Base-by-base conservation (phyloP, 2,888 invertebrate species). In the Cheilosia impressa region DNA sequence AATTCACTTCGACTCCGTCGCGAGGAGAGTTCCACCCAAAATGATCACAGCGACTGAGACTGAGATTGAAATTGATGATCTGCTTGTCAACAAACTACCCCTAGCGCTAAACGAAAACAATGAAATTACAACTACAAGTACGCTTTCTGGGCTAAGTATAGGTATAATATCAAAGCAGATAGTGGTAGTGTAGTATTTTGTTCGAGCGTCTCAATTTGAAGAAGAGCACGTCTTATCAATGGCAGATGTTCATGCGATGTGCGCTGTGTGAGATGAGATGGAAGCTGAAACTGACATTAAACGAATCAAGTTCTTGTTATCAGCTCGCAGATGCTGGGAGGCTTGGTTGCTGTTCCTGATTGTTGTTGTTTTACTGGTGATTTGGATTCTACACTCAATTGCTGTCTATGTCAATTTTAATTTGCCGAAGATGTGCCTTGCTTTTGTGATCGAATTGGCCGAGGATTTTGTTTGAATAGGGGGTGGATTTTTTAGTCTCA, bases 361-460 rank as follows among this genome's bases (percentile, higher is more conserved):
- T 34, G 55, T 50, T 38, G 22, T 31, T 57, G 41, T 38, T 27
- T 27, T 27, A 27, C 27, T 27, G 6, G 27, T 27, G 27, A 27
- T 9, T 63, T 31, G 24, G 60, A 31, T 77, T 68, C 43, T 50
- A 53, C 19, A 43, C 38, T 63, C 17, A 58, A 55, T 77, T 60
- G 45, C 19, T 69, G 65, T 71, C 71, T 58, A 52, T 78, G 63
- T 71, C 71, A 78, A 72, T 71, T 72, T 71, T 58, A 71, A 27
- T 17, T 41, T 47, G 47, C 24, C 71, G 38, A 34, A 58, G 58
- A 41, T 71, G 62, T 10, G 27, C 24, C 27, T 78, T 52, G 17
- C 31, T 43, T 63, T 52, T 6, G 24, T 55, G 34, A 17, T 31
- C 10, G 17, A 10, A 45, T 65, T 57, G 1, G 47, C 31, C 3